Percentiles rank a stretch among this genome's conserved stretches.
phyloP scores from a whole-genome alignment of 30 jellyfish, hydroid and myxozoan genomes.

The Hydractinia symbiolongicarpus region DNA sequence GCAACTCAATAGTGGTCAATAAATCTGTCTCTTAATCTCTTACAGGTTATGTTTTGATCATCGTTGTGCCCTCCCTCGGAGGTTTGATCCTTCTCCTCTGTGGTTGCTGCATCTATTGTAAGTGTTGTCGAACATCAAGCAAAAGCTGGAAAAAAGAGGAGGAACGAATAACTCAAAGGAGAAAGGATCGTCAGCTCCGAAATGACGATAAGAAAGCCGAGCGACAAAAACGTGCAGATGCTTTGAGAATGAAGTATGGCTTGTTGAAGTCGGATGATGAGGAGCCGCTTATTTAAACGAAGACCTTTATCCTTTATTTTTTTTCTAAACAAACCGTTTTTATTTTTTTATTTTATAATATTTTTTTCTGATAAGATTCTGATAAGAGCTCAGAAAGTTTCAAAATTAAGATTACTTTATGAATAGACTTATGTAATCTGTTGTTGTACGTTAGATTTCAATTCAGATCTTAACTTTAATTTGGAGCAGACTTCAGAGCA shows the following conservation, averaged over 20 bases:
- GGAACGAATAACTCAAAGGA: constrained; percentile 54
- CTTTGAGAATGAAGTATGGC: constrained; percentile 88
- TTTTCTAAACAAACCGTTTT: too few species aligned
- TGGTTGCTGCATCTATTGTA: constrained; percentile 98
- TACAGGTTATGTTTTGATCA: constrained; percentile 76
- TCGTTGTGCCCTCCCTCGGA: constrained; percentile 78
- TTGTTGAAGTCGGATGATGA: constrained; percentile 85
- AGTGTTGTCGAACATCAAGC: constrained; percentile 79
- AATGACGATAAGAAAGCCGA: constrained; percentile 63
- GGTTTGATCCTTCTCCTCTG: constrained; percentile 75
- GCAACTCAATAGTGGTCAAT: too few species aligned
- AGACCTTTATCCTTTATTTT: too few species aligned
- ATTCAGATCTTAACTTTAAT: too few species aligned
- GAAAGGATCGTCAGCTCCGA: constrained; percentile 55
- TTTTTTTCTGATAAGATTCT: too few species aligned
- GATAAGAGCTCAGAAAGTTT: too few species aligned
- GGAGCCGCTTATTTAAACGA: constrained; percentile 52
- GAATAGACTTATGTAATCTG: too few species aligned
- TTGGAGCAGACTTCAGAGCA: too few species aligned
- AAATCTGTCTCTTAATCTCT: neutral
- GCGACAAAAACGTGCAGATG: constrained; percentile 74
- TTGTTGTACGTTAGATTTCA: too few species aligned
- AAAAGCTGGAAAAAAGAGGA: constrained; percentile 67
- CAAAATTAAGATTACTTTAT: too few species aligned
- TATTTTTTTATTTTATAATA: too few species aligned